A percentile compares a stretch with the other conserved stretches of the same genome.
These are phyloP conservation scores for Phymatocera aterrima DNA, from an alignment of 2,888 invertebrate genomes.

Conservation along the genomic window DNA sequence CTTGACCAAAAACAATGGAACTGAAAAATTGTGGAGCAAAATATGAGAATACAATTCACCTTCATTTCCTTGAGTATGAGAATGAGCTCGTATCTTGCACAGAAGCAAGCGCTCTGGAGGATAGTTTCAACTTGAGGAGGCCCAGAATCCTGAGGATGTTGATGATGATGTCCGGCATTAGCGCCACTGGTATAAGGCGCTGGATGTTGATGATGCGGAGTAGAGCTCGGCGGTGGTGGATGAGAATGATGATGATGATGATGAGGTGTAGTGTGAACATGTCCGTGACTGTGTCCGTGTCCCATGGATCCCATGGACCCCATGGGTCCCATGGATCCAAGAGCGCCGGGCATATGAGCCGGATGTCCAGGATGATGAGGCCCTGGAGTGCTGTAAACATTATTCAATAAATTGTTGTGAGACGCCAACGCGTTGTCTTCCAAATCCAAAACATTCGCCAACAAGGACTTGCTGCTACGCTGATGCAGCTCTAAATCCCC, in stretches of 20 bases:
- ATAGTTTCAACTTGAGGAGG: conserved; percentile 85
- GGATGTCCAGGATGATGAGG: conserved; percentile 65
- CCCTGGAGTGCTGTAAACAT: conserved; percentile 73
- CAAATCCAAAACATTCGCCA: conserved; percentile 97
- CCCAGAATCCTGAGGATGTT: conserved; percentile 78
- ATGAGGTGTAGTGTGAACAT: conserved; percentile 72
- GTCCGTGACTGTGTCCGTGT: conserved; percentile 66
- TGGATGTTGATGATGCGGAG: conserved; percentile 72
- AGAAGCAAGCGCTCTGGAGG: conserved; percentile 90
- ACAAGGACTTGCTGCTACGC: conserved; percentile 94
- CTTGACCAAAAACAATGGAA: too few species aligned
- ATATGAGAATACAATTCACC: conserved; percentile 58
- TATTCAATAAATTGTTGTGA: conserved; percentile 72
- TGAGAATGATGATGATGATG: conserved; percentile 71
- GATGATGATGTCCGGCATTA: conserved; percentile 68
- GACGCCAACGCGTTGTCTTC: conserved; percentile 87
- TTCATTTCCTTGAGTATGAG: conserved; percentile 94
- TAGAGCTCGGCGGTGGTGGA: conserved; percentile 54
- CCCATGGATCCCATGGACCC: conserved; percentile 38
- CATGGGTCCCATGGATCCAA: conserved; percentile 36
- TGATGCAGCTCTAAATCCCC: conserved; percentile 92
- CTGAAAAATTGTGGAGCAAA: too few species aligned
- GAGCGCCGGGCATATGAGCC: conserved; percentile 33
- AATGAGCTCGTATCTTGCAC: conserved; percentile 95
- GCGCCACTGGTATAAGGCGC: conserved; percentile 57